Conservation (phyloP, 2,797 vertebrate genomes). For the Onychomys arenicola region DNA sequence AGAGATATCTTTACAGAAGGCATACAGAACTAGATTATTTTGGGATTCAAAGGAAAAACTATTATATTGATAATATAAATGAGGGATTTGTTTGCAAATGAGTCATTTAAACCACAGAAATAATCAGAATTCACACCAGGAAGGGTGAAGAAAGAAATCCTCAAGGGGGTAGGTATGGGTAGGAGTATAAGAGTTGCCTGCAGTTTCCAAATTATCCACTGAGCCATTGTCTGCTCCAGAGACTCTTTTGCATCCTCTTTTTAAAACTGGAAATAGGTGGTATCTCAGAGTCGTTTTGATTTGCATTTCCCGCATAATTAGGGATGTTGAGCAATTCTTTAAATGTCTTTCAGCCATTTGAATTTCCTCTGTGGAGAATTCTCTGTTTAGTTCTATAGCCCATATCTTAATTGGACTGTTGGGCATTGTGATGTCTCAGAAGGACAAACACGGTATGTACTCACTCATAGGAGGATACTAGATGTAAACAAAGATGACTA, state of each 20-base stretch:
- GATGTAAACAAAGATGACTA: too few relatives aligned
- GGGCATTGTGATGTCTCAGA: too few relatives aligned
- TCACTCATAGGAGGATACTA: too few relatives aligned
- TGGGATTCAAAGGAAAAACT: conserved; percentile 6
- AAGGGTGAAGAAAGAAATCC: neutral
- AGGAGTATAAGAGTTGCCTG: neutral
- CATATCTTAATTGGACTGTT: too few relatives aligned
- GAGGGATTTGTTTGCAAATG: conserved; percentile 34
- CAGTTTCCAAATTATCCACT: conserved; percentile 1
- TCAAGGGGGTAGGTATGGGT: neutral
- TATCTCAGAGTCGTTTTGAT: too few relatives aligned
- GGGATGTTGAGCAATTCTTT: too few relatives aligned
- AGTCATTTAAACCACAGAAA: neutral
- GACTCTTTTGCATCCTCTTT: neutral
- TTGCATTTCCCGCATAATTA: too few relatives aligned
- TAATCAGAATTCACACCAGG: conserved; percentile 32
- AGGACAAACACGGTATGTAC: too few relatives aligned
- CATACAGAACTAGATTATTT: conserved; percentile 17
- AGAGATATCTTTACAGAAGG: neutral
- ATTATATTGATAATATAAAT: neutral
- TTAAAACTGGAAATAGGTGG: neutral
- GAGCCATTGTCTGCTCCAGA: neutral
- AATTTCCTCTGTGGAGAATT: too few relatives aligned
- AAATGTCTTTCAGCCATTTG: too few relatives aligned
- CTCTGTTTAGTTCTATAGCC: too few relatives aligned